Conservation (phyloP, 2,888 invertebrate genomes). For the Epsilonema sp. region DNA sequence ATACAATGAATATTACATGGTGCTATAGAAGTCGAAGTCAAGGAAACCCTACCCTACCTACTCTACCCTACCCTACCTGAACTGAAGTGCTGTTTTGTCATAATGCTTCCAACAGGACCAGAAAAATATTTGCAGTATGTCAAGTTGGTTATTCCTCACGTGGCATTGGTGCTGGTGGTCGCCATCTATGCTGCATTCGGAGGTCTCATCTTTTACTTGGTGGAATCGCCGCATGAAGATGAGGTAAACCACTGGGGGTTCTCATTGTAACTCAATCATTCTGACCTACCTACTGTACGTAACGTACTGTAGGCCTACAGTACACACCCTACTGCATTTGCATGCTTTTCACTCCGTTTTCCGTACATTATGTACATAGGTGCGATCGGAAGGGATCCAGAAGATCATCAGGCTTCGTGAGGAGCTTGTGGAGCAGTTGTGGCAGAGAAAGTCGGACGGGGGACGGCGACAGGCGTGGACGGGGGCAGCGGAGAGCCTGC, state of each 20-base stretch:
- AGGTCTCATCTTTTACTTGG: constrained; percentile 22
- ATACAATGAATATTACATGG: no score
- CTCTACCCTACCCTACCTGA: no score
- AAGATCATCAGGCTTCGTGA: neutral
- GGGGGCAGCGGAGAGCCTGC: neutral
- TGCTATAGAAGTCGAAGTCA: no score
- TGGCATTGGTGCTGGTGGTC: constrained; percentile 23
- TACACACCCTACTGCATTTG: neutral
- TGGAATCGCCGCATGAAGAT: constrained; percentile 26
- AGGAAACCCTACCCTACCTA: no score
- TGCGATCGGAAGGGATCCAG: neutral
- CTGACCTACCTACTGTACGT: neutral
- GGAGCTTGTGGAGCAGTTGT: neutral
- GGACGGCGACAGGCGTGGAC: neutral
- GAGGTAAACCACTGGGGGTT: no score
- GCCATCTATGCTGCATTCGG: constrained; percentile 24
- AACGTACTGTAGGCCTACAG: no score
- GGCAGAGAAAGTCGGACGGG: neutral
- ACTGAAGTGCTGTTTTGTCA: no score
- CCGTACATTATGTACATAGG: neutral
- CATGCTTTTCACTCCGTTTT: neutral
- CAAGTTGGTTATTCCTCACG: constrained; percentile 24
- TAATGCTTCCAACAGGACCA: no score
- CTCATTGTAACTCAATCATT: neutral
- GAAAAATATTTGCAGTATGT: constrained; percentile 23